Percentiles rank a stretch among this genome's conserved stretches.
Conservation (phyloP, 2,797 vertebrate genomes). For the Lophotriccus pileatus region DNA sequence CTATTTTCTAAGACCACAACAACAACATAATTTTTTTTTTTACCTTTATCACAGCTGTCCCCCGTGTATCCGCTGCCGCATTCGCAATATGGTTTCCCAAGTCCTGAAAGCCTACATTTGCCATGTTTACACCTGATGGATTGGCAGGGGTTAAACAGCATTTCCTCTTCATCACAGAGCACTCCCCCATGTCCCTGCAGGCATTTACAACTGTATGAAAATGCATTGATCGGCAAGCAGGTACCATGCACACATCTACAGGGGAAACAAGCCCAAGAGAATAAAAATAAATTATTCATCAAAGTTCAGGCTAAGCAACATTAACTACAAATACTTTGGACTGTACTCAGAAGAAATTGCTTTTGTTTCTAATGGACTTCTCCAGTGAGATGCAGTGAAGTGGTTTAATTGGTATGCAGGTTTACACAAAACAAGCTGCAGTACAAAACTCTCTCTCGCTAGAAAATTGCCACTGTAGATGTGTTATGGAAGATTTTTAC, state of each 20-base stretch:
- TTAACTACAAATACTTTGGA: constrained; percentile 61
- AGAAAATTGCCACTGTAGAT: constrained; percentile 72
- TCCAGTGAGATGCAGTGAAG: constrained; percentile 32
- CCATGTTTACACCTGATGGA: constrained; percentile 91
- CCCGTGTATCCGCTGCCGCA: constrained; percentile 94
- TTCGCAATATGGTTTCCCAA: constrained; percentile 94
- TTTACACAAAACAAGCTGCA: constrained; percentile 41
- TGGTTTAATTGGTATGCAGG: constrained; percentile 39
- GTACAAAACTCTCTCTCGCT: constrained; percentile 4
- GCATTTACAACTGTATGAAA: constrained; percentile 98
- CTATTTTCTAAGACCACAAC: not conserved
- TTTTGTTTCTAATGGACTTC: constrained; percentile 51
- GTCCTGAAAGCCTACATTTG: constrained; percentile 90
- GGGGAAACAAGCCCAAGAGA: constrained; percentile 57
- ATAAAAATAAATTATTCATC: constrained; percentile 55
- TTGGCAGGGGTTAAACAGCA: constrained; percentile 86
- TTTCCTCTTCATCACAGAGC: constrained; percentile 92
- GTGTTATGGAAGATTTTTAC: constrained; percentile 70
- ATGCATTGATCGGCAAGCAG: constrained; percentile 94
- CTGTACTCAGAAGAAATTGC: constrained; percentile 38
- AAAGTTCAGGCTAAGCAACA: constrained; percentile 58
- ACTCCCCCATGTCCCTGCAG: constrained; percentile 90
- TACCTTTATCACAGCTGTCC: constrained; percentile 92
- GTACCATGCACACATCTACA: constrained; percentile 91
- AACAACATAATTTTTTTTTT: not conserved